Conservation (phyloP, 2,113 vertebrate species). For the Cephalophus harveyi region DNA sequence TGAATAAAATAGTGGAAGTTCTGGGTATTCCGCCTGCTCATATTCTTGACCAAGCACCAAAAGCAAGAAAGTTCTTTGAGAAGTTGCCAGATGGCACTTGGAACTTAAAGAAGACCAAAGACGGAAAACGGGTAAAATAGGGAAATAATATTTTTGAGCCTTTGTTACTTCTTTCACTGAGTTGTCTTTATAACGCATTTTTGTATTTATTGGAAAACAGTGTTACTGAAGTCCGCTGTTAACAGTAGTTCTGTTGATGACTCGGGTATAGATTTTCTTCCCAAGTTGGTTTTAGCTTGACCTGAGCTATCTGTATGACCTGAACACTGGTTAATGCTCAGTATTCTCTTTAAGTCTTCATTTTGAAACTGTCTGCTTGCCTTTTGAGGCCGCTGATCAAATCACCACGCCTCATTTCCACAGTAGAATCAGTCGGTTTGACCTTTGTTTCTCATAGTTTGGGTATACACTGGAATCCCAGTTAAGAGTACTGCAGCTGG, state of each 20-base stretch:
- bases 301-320: neutral
- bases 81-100: constrained; percentile 98
- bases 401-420: neutral
- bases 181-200: neutral
- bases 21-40: constrained; percentile 95
- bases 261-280: neutral
- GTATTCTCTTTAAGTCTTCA: neutral
- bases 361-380: neutral
- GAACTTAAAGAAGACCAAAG: constrained; percentile 99
- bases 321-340: neutral
- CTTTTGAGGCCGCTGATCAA: neutral
- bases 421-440: neutral
- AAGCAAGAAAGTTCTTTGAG: constrained; percentile 99
- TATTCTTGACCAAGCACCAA: constrained; percentile 99
- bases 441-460: neutral
- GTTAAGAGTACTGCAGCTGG: neutral
- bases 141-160: neutral
- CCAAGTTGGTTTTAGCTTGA: neutral
- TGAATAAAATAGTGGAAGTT: constrained; percentile 99
- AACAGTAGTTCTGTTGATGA: neutral
- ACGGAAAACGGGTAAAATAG: constrained; percentile 95
- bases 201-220: neutral
- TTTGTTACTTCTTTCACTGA: neutral
- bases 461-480: neutral
- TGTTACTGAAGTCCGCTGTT: neutral